Base-by-base conservation (phyloP, 2,797 vertebrate genomes). In the Gadopsis marmoratus region DNA sequence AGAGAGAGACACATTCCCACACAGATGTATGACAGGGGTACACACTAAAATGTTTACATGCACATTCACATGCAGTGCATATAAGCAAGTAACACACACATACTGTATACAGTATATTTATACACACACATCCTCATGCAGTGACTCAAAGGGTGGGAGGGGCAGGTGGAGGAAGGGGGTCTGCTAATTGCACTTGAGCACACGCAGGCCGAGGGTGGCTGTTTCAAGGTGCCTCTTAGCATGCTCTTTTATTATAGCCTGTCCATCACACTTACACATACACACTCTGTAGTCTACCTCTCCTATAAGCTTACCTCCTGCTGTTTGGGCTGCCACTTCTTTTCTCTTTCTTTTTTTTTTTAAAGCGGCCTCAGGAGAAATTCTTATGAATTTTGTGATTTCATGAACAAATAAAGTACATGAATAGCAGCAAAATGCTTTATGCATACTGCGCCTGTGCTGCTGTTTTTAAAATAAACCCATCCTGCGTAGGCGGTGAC, bases 201-300 rank as follows among this genome's bases (percentile, higher is more conserved):
- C 90, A 90, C 72, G 55, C 84, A 90, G 90, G 82, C 79, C 45
- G 76, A 90, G 87, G 81, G 81, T 66, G 84, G 88, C 91, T 90
- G 91, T 91, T 93, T 92, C 87, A 88, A 93, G 91, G 91, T 86
- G 91, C 87, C 91, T 91, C 89, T 91, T 92, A 89, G 83, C 77
- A 29, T 87, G 87, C 83, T 86, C 83, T 88, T 93, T 94, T 94
- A 94, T 94, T 91, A 90, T 88, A 86, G 85, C 82, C 87, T 90
- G 93, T 89, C 94, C 82, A 90, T 94, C 93, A 89, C 85, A 59
- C 75, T 43, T 10, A 63, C 66, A 76, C 78, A 56, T 54, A 74
- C 51, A 76, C 47, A 56, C 56, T 76, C 29, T 0, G 33, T 55
- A 17, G 80, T 66, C 75, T 81, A 77, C 45, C 67, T 81, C 76